Conservation (phyloP, 2,113 vertebrate genomes). For the Malurus elegans region DNA sequence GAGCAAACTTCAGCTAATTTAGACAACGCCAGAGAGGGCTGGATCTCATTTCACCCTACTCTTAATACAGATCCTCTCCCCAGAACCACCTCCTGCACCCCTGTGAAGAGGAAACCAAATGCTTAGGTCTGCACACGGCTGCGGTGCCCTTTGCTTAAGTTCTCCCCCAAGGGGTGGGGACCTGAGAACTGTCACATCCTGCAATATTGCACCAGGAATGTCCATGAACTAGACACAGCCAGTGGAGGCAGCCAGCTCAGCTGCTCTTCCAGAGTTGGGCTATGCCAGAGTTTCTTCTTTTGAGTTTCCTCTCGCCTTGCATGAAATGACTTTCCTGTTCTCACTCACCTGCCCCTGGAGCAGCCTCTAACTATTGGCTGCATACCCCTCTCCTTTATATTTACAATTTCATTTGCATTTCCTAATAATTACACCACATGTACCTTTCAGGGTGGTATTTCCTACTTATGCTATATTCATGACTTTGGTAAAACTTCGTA, state of each 20-base stretch:
- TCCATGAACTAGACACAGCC: not conserved
- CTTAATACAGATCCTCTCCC: not conserved
- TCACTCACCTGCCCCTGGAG: not conserved
- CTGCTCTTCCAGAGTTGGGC: not conserved
- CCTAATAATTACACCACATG: not conserved
- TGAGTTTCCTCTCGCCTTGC: not conserved
- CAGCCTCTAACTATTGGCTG: fast-evolving
- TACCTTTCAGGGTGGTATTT: not conserved
- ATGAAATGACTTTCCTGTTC: not conserved
- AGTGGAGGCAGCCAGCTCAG: not conserved
- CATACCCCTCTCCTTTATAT: not conserved
- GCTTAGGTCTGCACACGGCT: not conserved
- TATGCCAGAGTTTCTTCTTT: not conserved
- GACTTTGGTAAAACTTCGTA: not conserved
- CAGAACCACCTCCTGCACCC: not conserved
- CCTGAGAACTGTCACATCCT: not conserved
- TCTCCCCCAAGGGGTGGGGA: fast-evolving
- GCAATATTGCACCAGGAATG: not conserved
- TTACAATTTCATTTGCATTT: not conserved
- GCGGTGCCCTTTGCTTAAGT: not conserved
- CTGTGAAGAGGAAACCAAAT: not conserved
- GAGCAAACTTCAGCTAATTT: not conserved
- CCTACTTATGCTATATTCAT: not conserved
- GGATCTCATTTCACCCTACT: not conserved
- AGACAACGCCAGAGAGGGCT: not conserved